A percentile compares a stretch with the other conserved stretches of the same genome.
These are phyloP conservation scores for Magallana gigas DNA, from an alignment of 1,140 invertebrate species.

Conservation along the genomic window DNA sequence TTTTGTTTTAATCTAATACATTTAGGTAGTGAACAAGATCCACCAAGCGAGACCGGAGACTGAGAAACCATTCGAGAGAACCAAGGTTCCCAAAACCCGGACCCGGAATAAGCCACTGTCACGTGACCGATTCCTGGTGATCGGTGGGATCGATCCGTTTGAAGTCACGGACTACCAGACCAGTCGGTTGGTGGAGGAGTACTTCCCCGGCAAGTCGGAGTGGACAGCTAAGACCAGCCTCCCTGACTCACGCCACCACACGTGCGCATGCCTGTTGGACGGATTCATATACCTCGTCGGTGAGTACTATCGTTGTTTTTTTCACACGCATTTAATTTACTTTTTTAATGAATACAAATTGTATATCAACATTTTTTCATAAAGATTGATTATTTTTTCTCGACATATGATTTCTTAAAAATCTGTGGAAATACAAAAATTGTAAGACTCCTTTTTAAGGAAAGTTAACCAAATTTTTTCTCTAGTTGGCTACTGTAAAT, in stretches of 20 bases:
- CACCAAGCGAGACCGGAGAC: neutral
- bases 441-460: too few relatives aligned
- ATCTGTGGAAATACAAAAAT: too few relatives aligned
- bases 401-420: too few relatives aligned
- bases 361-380: too few relatives aligned
- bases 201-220: conserved; percentile 55
- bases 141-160: conserved; percentile 61
- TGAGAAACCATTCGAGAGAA: neutral
- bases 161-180: conserved; percentile 41
- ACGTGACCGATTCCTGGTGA: conserved; percentile 44
- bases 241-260: conserved; percentile 63
- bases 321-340: neutral
- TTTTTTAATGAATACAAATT: too few relatives aligned
- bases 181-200: conserved; percentile 57
- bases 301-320: conserved; percentile 38
- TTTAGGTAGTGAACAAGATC: neutral
- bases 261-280: conserved; percentile 56
- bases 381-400: too few relatives aligned
- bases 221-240: conserved; percentile 58
- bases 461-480: too few relatives aligned
- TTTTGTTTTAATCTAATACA: too few relatives aligned
- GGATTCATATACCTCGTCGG: conserved; percentile 62
- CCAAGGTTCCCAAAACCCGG: neutral
- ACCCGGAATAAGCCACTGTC: neutral
- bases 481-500: too few relatives aligned